Evolutionary conservation across 2,797 vertebrate genomes (phyloP).

Genomic region (Eupleurogrammus muticus): DNA sequence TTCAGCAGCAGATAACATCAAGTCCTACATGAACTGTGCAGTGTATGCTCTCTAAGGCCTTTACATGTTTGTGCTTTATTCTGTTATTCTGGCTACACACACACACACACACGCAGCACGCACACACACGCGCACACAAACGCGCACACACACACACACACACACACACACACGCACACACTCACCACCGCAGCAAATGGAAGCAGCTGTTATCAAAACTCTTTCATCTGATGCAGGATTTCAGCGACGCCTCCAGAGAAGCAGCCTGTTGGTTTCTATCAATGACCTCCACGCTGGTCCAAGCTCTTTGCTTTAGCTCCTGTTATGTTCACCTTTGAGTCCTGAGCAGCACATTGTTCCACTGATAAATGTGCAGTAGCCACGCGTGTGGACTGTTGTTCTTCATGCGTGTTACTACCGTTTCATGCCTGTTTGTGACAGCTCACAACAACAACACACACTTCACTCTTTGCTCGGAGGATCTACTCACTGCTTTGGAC

Average conservation of each 20-base stretch:
- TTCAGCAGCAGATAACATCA: constrained; percentile 44
- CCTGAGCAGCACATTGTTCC: constrained; percentile 27
- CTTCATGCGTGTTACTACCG: constrained; percentile 68
- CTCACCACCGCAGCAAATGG: constrained; percentile 70
- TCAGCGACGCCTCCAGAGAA: constrained; percentile 35
- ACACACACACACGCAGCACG: constrained; percentile 53
- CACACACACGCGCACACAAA: constrained; percentile 35
- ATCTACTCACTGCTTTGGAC: constrained; percentile 95
- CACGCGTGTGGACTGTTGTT: constrained; percentile 76
- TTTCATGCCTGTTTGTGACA: constrained; percentile 66
- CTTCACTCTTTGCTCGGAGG: constrained; percentile 53
- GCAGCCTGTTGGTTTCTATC: constrained; percentile 46
- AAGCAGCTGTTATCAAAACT: constrained; percentile 75
- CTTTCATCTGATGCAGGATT: constrained; percentile 68
- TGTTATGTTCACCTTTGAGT: too few species aligned
- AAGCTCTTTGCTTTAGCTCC: too few species aligned
- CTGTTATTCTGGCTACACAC: constrained; percentile 20
- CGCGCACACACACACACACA: too few species aligned
- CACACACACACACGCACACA: constrained; percentile 60
- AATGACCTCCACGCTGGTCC: too few species aligned
- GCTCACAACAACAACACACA: constrained; percentile 60
- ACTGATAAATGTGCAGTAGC: constrained; percentile 49
- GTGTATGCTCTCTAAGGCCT: constrained; percentile 20
- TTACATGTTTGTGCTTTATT: not conserved
- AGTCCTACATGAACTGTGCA: constrained; percentile 21